phyloP scores from a whole-genome alignment of 2,113 vertebrate species.

The Pluvialis apricaria region DNA sequence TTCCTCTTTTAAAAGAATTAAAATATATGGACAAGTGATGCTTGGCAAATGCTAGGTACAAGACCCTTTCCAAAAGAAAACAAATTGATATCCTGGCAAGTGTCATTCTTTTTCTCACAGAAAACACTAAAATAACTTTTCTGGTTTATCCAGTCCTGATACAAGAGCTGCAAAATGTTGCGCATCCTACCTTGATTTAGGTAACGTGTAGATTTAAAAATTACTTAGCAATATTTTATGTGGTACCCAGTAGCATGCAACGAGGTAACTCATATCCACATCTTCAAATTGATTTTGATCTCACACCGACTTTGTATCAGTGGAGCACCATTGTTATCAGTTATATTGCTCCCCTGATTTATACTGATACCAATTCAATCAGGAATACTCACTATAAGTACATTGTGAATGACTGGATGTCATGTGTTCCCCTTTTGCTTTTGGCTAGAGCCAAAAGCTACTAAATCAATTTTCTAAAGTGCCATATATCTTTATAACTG shows the following conservation, averaged over 20 bases:
- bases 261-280: neutral
- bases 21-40: neutral
- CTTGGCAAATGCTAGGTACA: neutral
- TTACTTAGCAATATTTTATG: neutral
- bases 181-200: neutral
- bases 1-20: neutral
- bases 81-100: neutral
- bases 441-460: neutral
- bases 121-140: neutral
- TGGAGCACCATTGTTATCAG: neutral
- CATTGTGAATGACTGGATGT: constrained; percentile 18
- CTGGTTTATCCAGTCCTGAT: neutral
- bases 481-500: constrained; percentile 22
- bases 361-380: constrained; percentile 3
- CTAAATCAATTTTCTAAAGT: constrained; percentile 47
- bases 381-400: neutral
- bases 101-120: neutral
- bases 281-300: neutral
- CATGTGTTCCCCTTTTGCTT: neutral
- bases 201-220: neutral
- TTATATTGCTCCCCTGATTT: neutral
- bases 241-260: neutral
- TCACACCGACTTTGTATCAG: neutral
- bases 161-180: neutral
- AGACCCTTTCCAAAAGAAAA: neutral